A percentile compares a stretch with the other conserved stretches of the same genome.
These are phyloP conservation scores for Phoeniculus purpureus DNA, from an alignment of 2,797 vertebrate species.

Conservation along the genomic window DNA sequence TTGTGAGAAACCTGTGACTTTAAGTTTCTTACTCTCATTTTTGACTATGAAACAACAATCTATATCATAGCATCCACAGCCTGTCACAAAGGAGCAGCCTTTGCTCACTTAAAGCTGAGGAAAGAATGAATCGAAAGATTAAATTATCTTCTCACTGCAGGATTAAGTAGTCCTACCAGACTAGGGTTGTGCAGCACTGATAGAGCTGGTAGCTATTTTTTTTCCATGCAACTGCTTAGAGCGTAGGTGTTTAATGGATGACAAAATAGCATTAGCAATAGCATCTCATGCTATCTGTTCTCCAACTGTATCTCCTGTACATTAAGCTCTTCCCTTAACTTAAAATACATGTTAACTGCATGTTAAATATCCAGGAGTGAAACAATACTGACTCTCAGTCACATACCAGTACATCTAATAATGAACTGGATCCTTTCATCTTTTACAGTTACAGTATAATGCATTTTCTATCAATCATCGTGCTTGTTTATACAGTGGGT, in stretches of 20 bases:
- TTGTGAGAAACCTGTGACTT: slow-evolving; percentile 60
- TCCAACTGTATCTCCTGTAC: slow-evolving; percentile 28
- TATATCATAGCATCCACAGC: slow-evolving; percentile 64
- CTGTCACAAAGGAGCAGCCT: slow-evolving; percentile 64
- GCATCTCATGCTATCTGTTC: neutral
- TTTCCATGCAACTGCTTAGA: slow-evolving; percentile 22
- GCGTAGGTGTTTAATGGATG: slow-evolving; percentile 63
- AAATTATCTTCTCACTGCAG: slow-evolving; percentile 77
- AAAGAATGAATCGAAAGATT: slow-evolving; percentile 75
- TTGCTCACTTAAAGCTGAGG: slow-evolving; percentile 70
- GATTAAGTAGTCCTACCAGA: slow-evolving; percentile 70
- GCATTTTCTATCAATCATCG: slow-evolving; percentile 62
- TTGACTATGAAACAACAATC: slow-evolving; percentile 68
- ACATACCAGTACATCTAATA: slow-evolving; percentile 39
- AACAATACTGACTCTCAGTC: slow-evolving; percentile 48
- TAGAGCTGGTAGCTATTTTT: slow-evolving; percentile 66
- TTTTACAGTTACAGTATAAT: slow-evolving; percentile 56
- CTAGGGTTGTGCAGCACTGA: slow-evolving; percentile 57
- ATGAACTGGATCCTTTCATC: slow-evolving; percentile 47
- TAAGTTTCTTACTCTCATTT: slow-evolving; percentile 76
- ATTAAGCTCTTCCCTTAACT: slow-evolving; percentile 47
- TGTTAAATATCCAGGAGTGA: slow-evolving; percentile 53
- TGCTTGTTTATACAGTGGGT: slow-evolving; percentile 60
- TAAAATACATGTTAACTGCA: slow-evolving; percentile 55
- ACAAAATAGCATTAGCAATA: slow-evolving; percentile 35